Base-by-base conservation (phyloP, 2,888 invertebrate species). In the Meghimatium bilineatum region DNA sequence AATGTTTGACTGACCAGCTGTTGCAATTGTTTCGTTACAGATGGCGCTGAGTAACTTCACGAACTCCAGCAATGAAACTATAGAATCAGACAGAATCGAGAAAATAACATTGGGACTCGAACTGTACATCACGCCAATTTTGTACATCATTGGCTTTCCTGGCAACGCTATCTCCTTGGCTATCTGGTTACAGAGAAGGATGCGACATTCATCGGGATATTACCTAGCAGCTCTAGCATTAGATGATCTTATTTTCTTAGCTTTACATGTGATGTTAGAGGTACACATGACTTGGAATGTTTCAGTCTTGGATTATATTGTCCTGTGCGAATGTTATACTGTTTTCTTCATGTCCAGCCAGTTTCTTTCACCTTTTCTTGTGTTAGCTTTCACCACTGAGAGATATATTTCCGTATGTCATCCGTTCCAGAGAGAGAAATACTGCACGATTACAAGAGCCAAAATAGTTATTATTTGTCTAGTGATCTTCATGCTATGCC, bases 141-240 rank as follows among this genome's bases (percentile, higher is more conserved):
- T 92, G 80, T 93, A 92, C 87, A 85, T 89, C 63, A 85, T 93
- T 38, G 93, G 93, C 34, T 92, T 93, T 83, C 92, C 93, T 0
- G 93, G 93, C 76, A 93, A 93, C 86, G 89, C 92, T 75, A 82
- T 93, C 29, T 91, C 93, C 8, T 90, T 93, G 82, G 79, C 91
- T 66, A 90, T 93, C 76, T 93, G 93, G 93, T 90, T 93, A 36
- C 90, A 91, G 79, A 91, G 89, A 79, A 88, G 91, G 79, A 93
- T 93, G 93, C 89, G 93, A 14, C 92, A 93, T 83, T 93, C 93
- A 1, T 93, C 93, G 20, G 93, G 93, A 44, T 91, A 90, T 78
- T 93, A 93, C 87, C 88, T 93, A 38, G 92, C 93, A 36, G 92
- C 93, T 12, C 88, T 93, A 36, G 93, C 93, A 0, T 80, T 93